These are phyloP conservation scores for Pogonomyrmex californicus DNA, from an alignment of 1,140 invertebrate species.

Conservation along the genomic window DNA sequence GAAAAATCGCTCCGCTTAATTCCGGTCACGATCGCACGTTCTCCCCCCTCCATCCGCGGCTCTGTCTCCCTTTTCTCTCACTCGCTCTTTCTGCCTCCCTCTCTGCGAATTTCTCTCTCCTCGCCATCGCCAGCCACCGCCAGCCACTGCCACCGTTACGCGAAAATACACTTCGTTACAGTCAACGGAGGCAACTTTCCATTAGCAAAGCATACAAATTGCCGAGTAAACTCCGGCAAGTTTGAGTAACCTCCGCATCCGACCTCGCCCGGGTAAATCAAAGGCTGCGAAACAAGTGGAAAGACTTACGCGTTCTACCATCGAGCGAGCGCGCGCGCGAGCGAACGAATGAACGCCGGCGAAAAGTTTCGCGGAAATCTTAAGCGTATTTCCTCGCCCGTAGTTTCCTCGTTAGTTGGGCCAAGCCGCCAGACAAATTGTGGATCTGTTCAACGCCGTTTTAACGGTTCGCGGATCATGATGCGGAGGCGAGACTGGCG, in stretches of 20 bases:
- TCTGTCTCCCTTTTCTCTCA: background rate
- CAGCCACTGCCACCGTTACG: conserved; percentile 60
- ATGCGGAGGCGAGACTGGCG: conserved; percentile 52
- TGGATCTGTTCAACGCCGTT: conserved; percentile 63
- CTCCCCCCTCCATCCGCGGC: background rate
- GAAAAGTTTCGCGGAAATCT: conserved; percentile 68
- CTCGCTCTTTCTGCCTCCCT: background rate
- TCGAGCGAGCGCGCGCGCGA: background rate
- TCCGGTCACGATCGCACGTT: conserved; percentile 51
- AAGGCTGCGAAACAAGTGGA: conserved; percentile 74
- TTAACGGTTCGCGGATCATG: conserved; percentile 73
- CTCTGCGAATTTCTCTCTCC: background rate
- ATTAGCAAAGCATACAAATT: conserved; percentile 73
- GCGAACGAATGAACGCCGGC: conserved; percentile 21
- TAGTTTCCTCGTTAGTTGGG: conserved; percentile 76
- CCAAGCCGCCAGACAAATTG: conserved; percentile 73
- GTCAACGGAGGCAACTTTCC: conserved; percentile 67
- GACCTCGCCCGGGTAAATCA: conserved; percentile 65
- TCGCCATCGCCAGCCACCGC: conserved; percentile 25
- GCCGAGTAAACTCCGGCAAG: conserved; percentile 68
- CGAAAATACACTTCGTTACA: conserved; percentile 66
- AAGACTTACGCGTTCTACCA: conserved; percentile 63
- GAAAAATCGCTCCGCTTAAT: conserved; percentile 65
- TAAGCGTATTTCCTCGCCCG: conserved; percentile 65
- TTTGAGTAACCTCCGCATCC: conserved; percentile 68